A percentile compares a stretch with the other conserved stretches of the same genome.
phyloP scores from a whole-genome alignment of 2,113 vertebrate species.

The Uropsilus gracilis region DNA sequence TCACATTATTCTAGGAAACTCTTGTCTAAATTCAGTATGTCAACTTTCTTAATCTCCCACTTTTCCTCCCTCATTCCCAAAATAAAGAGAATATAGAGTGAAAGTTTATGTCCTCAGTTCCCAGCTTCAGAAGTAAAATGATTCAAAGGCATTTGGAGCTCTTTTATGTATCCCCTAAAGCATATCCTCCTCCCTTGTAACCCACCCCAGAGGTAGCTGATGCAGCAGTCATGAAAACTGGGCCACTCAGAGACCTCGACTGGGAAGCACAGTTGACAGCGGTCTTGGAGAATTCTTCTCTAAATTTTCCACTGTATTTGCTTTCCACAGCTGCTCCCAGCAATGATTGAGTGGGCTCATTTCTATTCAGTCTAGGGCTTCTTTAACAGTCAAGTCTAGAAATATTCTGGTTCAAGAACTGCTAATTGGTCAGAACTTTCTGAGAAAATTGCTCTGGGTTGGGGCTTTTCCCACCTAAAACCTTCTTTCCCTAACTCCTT shows the following conservation, averaged over 20 bases:
- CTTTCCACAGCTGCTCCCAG: not conserved
- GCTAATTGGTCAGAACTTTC: not conserved
- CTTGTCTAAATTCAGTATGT: not conserved
- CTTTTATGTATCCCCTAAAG: not conserved
- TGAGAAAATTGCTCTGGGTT: not conserved
- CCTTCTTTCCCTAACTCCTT: not conserved
- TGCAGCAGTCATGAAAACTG: not conserved
- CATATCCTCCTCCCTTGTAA: not conserved
- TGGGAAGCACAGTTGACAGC: accelerated
- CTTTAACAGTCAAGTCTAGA: no score
- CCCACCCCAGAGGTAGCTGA: not conserved
- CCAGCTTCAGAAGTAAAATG: not conserved
- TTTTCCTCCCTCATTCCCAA: not conserved
- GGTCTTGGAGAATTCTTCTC: not conserved
- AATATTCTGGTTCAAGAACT: not conserved
- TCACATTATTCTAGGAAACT: not conserved
- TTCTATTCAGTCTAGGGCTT: not conserved
- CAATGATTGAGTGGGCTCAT: not conserved
- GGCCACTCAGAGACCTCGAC: not conserved
- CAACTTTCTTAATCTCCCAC: not conserved
- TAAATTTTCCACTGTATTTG: not conserved
- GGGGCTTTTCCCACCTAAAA: not conserved
- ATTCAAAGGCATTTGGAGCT: not conserved
- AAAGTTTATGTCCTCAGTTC: not conserved
- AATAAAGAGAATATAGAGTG: not conserved